A percentile compares a stretch with the other conserved stretches of the same genome.
Conservation (phyloP, 2,888 invertebrate species). For the Nomada fabriciana region DNA sequence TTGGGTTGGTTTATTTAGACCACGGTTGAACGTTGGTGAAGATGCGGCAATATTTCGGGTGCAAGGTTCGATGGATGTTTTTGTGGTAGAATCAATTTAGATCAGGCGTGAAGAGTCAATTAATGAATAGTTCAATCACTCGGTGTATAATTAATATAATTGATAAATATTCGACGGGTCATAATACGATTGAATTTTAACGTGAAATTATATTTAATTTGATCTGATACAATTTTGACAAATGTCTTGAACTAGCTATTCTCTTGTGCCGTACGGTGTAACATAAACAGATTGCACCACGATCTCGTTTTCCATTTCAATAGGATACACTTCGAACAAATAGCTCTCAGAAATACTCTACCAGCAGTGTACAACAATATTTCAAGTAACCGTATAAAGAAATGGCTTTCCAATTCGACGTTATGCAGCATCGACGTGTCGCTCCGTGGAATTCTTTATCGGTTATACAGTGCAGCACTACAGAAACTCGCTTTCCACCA, state of each 20-base stretch:
- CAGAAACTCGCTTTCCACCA: neutral
- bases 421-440: neutral
- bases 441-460: constrained; percentile 2
- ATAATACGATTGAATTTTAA: neutral
- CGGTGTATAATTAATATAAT: too few relatives aligned
- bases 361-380: neutral
- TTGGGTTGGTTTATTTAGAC: neutral
- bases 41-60: too few relatives aligned
- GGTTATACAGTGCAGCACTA: neutral
- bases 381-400: neutral
- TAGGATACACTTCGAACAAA: neutral
- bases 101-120: too few relatives aligned
- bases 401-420: neutral
- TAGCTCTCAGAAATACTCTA: neutral
- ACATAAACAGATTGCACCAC: neutral
- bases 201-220: neutral
- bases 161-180: neutral
- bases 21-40: too few relatives aligned
- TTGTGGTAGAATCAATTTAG: too few relatives aligned
- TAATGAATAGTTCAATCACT: too few relatives aligned
- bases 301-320: neutral
- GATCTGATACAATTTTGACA: neutral
- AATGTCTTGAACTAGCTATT: neutral
- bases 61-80: too few relatives aligned
- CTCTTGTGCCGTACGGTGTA: too few relatives aligned